These are phyloP conservation scores for Anabacerthia variegaticeps DNA, from an alignment of 2,797 vertebrate species.

Conservation along the genomic window DNA sequence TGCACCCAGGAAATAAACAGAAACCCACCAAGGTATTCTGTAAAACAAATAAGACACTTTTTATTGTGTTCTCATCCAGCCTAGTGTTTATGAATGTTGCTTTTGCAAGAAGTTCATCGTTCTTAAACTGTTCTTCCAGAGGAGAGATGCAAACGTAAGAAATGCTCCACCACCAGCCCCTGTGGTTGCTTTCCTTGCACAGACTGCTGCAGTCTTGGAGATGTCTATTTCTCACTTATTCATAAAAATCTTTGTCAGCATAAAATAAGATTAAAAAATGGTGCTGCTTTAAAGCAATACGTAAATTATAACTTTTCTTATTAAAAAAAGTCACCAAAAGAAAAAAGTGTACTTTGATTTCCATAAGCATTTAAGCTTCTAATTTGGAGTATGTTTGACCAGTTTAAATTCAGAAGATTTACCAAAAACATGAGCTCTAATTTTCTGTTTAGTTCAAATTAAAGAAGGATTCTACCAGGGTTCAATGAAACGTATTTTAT, in stretches of 20 bases:
- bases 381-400: not conserved
- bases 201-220: not conserved
- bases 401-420: not conserved
- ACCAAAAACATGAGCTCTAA: not conserved
- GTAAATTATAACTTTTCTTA: not conserved
- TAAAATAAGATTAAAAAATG: not conserved
- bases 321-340: not conserved
- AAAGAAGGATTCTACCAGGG: not conserved
- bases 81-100: not conserved
- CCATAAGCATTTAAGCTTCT: not conserved
- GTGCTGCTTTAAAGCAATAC: not conserved
- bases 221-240: not conserved
- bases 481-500: conserved; percentile 13
- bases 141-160: not conserved
- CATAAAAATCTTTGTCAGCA: not conserved
- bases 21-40: not conserved
- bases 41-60: not conserved
- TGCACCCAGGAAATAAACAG: not conserved
- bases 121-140: not conserved
- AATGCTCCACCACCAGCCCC: not conserved
- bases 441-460: not conserved
- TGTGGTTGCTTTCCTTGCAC: not conserved
- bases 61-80: not conserved
- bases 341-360: not conserved
- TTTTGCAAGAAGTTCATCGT: not conserved